Conservation (phyloP, 2,113 vertebrate species). For the Trinectes maculatus region DNA sequence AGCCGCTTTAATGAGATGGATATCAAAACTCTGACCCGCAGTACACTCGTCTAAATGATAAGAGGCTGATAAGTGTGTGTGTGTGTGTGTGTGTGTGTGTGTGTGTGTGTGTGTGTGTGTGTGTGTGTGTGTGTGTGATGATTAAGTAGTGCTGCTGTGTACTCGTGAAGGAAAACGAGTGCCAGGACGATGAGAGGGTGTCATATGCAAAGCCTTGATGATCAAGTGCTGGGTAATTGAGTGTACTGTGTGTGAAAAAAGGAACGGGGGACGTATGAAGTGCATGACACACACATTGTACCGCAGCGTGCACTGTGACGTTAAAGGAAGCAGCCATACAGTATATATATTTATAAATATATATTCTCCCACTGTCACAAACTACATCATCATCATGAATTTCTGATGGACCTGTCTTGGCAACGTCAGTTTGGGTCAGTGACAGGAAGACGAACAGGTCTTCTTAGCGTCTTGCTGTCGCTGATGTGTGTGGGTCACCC, state of each 20-base stretch:
- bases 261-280: constrained; percentile 32
- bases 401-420: constrained; percentile 8
- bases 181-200: constrained; percentile 57
- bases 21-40: constrained; percentile 55
- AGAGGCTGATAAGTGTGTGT: constrained; percentile 43
- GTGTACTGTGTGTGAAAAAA: constrained; percentile 43
- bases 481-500: too few species aligned
- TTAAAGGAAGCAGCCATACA: constrained; percentile 1
- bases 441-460: too few species aligned
- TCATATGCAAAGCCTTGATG: constrained; percentile 56
- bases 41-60: constrained; percentile 54
- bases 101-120: background rate
- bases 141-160: too few species aligned
- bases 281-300: constrained; percentile 1
- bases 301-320: background rate
- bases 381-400: background rate
- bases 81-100: constrained; percentile 7
- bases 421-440: background rate
- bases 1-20: constrained; percentile 65
- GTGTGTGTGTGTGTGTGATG: background rate
- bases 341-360: too few species aligned
- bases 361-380: background rate
- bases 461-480: too few species aligned
- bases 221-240: constrained; percentile 64
- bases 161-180: constrained; percentile 49